phyloP scores from a whole-genome alignment of 1,140 invertebrate genomes.

The Platyura marginata region DNA sequence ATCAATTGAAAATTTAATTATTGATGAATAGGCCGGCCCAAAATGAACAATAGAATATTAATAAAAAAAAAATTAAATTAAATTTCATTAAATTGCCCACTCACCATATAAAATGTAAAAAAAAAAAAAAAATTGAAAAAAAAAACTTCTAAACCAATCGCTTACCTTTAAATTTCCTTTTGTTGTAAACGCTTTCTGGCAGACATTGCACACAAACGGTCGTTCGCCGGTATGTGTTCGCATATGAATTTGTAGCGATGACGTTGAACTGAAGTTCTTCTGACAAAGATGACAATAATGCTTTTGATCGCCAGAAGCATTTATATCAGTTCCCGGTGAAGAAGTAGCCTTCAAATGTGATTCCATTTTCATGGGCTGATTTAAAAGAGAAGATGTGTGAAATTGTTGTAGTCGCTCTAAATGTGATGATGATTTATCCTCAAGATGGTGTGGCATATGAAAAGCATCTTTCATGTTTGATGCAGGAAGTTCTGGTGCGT shows the following conservation, averaged over 20 bases:
- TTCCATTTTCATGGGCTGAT: conserved; percentile 1
- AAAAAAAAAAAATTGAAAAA: neutral
- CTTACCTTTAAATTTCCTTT: conserved; percentile 94
- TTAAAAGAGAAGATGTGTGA: neutral
- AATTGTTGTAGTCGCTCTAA: conserved; percentile 1
- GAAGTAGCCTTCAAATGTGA: neutral
- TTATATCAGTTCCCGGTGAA: neutral
- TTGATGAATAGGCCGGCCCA: no score
- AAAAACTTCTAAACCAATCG: neutral
- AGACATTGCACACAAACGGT: conserved; percentile 89
- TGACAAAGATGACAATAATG: conserved; percentile 93
- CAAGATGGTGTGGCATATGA: neutral
- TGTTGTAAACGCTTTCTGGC: conserved; percentile 91
- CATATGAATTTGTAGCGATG: conserved; percentile 95
- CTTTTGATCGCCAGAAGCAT: conserved; percentile 32
- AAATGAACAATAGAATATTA: no score
- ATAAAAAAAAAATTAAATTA: no score
- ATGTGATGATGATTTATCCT: neutral
- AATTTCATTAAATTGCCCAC: no score
- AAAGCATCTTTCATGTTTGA: neutral
- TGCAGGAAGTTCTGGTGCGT: neutral
- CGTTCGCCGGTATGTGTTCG: conserved; percentile 96
- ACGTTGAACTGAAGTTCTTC: conserved; percentile 94
- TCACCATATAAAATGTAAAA: no score
- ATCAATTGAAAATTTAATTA: no score